These are phyloP conservation scores for Diarsia rubi DNA, from an alignment of 2,888 invertebrate species.

Conservation along the genomic window DNA sequence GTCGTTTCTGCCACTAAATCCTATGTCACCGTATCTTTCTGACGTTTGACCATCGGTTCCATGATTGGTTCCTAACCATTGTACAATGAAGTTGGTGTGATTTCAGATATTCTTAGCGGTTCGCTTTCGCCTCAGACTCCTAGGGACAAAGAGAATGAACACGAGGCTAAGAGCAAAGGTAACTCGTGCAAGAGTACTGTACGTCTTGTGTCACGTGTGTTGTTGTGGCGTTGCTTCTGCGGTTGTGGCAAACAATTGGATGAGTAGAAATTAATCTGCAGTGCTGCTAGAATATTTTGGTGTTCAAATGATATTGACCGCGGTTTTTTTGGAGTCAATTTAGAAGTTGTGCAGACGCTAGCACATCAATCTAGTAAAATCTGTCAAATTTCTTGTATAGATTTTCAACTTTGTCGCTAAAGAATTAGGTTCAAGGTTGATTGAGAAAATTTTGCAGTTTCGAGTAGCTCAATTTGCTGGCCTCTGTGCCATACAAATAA, in stretches of 20 bases:
- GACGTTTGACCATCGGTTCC: not conserved
- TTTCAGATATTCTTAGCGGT: constrained; percentile 95
- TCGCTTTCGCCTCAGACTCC: constrained; percentile 91
- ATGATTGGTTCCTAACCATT: constrained; percentile 34
- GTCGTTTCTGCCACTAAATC: not conserved
- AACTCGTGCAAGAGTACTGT: constrained; percentile 73
- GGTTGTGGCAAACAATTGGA: constrained; percentile 69
- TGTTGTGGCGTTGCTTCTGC: constrained; percentile 74
- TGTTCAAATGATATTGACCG: too few species aligned
- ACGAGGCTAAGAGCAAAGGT: constrained; percentile 95
- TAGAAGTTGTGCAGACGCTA: too few species aligned
- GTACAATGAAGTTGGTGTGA: constrained; percentile 73
- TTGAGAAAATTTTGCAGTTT: too few species aligned
- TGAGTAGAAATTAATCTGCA: too few species aligned
- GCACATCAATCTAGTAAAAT: too few species aligned
- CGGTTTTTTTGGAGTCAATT: too few species aligned
- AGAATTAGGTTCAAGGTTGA: too few species aligned
- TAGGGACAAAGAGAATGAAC: constrained; percentile 94
- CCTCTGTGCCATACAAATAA: too few species aligned
- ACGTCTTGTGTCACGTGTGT: constrained; percentile 72
- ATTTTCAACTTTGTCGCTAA: too few species aligned
- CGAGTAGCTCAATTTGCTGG: too few species aligned
- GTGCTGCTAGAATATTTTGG: too few species aligned
- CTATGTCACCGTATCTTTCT: not conserved
- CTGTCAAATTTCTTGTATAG: too few species aligned